These are phyloP conservation scores for Synergus laeviventris DNA, from an alignment of 2,888 invertebrate species.

Conservation along the genomic window DNA sequence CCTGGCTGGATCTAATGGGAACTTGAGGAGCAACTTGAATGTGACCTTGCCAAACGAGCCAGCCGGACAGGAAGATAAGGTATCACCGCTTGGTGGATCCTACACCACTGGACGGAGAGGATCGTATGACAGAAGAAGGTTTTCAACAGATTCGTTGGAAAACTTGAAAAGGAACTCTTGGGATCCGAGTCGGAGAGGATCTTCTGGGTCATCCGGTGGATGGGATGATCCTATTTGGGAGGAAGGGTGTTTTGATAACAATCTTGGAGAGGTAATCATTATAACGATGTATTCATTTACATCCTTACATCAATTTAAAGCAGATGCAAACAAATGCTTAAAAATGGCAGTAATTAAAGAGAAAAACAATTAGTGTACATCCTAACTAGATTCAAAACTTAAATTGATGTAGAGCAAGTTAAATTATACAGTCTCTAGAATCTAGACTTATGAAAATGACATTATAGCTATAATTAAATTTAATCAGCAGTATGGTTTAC, in stretches of 20 bases:
- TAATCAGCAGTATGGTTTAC: background rate
- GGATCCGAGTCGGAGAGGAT: conserved; percentile 82
- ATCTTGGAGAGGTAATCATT: conserved; percentile 47
- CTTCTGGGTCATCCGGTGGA: conserved; percentile 80
- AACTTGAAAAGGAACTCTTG: conserved; percentile 82
- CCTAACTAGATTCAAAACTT: background rate
- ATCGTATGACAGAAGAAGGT: conserved; percentile 76
- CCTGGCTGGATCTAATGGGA: conserved; percentile 66
- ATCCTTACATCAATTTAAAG: background rate
- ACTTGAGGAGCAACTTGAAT: conserved; percentile 66
- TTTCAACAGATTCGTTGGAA: conserved; percentile 85
- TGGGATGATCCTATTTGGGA: conserved; percentile 81
- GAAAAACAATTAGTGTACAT: background rate
- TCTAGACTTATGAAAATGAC: background rate
- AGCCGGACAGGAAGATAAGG: conserved; percentile 63
- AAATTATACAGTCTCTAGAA: background rate
- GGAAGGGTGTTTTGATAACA: conserved; percentile 71
- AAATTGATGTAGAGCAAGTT: background rate
- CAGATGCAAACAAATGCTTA: background rate
- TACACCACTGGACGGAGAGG: conserved; percentile 74
- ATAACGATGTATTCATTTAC: background rate
- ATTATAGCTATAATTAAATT: background rate
- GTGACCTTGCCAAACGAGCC: conserved; percentile 71
- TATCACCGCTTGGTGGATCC: conserved; percentile 49
- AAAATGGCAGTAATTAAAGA: background rate